Evolutionary conservation across 2,888 invertebrate species (phyloP), one percentile per base, ranked within the genome.

Genomic region (Lamproptera curius): DNA sequence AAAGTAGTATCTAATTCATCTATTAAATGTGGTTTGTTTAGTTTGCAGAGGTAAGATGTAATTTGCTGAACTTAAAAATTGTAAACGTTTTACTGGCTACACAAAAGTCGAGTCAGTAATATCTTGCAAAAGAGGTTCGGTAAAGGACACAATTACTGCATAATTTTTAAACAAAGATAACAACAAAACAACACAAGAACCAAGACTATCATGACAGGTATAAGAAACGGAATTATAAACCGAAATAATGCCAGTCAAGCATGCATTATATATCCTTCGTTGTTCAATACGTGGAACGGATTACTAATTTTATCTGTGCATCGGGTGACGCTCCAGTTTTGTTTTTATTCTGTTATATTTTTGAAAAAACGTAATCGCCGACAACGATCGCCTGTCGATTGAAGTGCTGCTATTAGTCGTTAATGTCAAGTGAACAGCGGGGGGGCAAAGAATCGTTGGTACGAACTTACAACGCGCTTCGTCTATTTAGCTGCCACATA

Each of bases 361-460:
- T 31, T 2, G 31, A 48, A 62, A n/a, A 61, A 59, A 62, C 62
- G 65, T 64, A n/a, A n/a, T 65, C 61, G 64, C 67, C 67, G 66
- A 67, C 67, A 68, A 66, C 65, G 69, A 72, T 73, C 68, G 65
- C 49, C 57, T 67, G 67, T 74, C 73, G 70, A 76, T 73, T 73
- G 72, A 65, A 68, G 63, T 70, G 62, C 63, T 59, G 63, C 62
- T 66, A 74, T 73, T 72, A 74, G 70, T 65, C 60, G 70, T 66
- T 64, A 70, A 70, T 63, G 70, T 67, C 69, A 66, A 62, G 55
- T 55, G 57, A 70, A 36, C 76, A 59, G 72, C 75, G 61, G 76
- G 76, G 56, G 31, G 66, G 53, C 54, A 52, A 51, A n/a, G 50
- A 31, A 28, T 47, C 49, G 50, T 51, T 55, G 53, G 52, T 56